Evolutionary conservation across 30 jellyfish, hydroid and myxozoan species (phyloP).

Genomic region (Rhopilema esculentum): DNA sequence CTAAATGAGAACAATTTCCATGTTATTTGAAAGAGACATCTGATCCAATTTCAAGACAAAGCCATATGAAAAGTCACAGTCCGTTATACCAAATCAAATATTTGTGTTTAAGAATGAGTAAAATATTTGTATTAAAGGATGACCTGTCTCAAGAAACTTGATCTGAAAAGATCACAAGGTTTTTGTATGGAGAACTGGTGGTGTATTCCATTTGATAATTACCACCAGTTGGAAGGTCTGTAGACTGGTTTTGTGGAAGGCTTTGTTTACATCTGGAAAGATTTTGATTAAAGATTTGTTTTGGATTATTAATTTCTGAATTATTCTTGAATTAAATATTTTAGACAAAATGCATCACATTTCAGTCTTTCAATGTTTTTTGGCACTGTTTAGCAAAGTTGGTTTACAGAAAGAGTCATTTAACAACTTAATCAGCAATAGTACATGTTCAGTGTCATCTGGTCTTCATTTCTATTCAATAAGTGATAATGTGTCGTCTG

Average conservation of each 20-base stretch:
- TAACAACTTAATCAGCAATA: too few relatives aligned
- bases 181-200: background rate
- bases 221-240: background rate
- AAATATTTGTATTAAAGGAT: background rate
- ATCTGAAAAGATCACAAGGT: background rate
- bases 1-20: too few relatives aligned
- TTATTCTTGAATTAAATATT: too few relatives aligned
- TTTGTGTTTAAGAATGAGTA: too few relatives aligned
- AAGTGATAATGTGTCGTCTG: background rate
- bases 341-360: too few relatives aligned
- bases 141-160: background rate
- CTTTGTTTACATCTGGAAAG: background rate
- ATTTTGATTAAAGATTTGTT: background rate
- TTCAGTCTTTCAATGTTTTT: background rate
- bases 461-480: too few relatives aligned
- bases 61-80: too few relatives aligned
- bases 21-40: too few relatives aligned
- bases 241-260: background rate
- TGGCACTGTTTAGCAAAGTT: background rate
- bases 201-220: background rate
- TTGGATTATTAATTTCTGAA: background rate
- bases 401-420: too few relatives aligned
- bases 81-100: too few relatives aligned
- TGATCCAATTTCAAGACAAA: too few relatives aligned
- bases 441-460: too few relatives aligned